These are phyloP conservation scores for Timema podura DNA, from an alignment of 2,888 invertebrate genomes.

Conservation along the genomic window DNA sequence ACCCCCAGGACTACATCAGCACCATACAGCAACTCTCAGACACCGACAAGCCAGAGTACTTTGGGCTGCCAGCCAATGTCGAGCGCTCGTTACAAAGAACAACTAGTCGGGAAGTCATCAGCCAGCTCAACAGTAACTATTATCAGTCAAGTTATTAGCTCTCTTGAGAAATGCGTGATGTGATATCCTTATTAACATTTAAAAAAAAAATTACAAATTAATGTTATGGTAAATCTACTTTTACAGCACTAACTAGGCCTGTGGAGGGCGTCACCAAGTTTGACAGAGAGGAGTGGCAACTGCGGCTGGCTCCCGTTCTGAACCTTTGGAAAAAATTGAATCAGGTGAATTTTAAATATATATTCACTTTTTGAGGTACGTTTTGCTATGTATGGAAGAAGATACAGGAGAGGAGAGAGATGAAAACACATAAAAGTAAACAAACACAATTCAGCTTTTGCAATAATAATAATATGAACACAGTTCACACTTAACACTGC, in stretches of 20 bases:
- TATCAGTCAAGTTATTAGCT: conserved; percentile 14
- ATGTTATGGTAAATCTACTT: neutral
- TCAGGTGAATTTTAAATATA: conserved; percentile 43
- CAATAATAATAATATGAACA: no score
- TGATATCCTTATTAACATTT: no score
- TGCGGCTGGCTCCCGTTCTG: conserved; percentile 64
- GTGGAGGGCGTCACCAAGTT: conserved; percentile 46
- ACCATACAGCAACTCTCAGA: conserved; percentile 65
- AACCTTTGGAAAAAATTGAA: conserved; percentile 79
- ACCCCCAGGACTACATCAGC: conserved; percentile 58
- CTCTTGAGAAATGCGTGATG: neutral
- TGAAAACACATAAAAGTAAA: no score
- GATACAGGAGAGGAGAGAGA: no score
- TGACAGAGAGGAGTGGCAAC: conserved; percentile 52
- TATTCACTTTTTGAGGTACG: no score
- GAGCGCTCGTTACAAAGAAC: conserved; percentile 77
- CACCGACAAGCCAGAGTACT: conserved; percentile 67
- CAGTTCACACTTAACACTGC: no score
- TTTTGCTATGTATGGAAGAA: neutral
- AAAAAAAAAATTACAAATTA: neutral
- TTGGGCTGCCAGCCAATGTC: conserved; percentile 84
- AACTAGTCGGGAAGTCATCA: conserved; percentile 56
- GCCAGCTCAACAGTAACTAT: conserved; percentile 55
- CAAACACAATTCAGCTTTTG: no score
- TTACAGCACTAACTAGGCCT: conserved; percentile 43